Evolutionary conservation across 2,113 vertebrate genomes (phyloP), one percentile per base, ranked within the genome.

Genomic region (Sinosuthora webbiana): DNA sequence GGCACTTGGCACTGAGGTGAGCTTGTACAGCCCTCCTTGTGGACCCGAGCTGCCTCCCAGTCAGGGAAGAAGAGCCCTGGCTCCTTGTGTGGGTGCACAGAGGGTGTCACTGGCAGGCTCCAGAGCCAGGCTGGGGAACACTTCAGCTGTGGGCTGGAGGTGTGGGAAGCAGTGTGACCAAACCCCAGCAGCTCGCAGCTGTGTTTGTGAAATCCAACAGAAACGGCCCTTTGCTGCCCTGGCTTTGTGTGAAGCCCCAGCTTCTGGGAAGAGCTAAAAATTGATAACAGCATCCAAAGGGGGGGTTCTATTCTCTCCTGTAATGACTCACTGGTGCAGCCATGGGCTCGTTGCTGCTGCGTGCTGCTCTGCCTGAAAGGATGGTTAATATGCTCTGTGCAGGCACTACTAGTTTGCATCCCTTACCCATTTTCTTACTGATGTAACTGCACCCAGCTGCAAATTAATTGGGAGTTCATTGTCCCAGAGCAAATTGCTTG

Each of bases 61-160:
- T 0, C 1, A 3, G 28, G 9, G 50, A 28, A 39, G 81, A 28
- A 4, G 8, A 65, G 41, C 25, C 52, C 64, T 57, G 2, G 3
- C 50, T 73, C 0, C 0, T 31, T 10, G 35, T 15, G 45, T 1
- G 15, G 49, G 4, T 45, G 14, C 12, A 7, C 0, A 0, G 27
- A 6, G 63, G 63, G 2, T 2, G 5, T 21, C 62, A 5, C 25
- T 25, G 49, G 9, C 59, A 37, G 37, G 50, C 31, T 9, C 14
- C 65, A 56, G 73, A 69, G n/a, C 35, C 42, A 49, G 44, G 4
- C 56, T 37, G 42, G 44, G 69, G 45, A 74, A 7, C 39, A 5
- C 25, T 25, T 67, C 15, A 44, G 49, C 81, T 42, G 65, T 25
- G 44, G 28, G 50, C 47, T 74, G 74, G 18, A 60, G 53, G n/a